Conservation (phyloP, 92 coral and sea anemone genomes). For the Epizoanthus stellaris region DNA sequence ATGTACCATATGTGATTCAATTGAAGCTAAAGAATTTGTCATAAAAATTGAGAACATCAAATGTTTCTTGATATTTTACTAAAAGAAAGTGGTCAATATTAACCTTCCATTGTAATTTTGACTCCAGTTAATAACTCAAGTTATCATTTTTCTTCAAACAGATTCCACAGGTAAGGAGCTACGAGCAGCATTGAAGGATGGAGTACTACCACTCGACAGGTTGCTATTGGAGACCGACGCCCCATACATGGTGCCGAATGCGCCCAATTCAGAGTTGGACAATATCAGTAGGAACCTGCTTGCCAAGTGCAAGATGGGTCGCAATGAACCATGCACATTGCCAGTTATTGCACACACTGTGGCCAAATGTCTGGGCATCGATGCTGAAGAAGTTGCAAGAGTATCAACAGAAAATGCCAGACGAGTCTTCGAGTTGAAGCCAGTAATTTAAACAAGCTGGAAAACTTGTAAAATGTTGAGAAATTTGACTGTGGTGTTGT, state of each 20-base stretch:
- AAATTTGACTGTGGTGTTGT: not conserved
- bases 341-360: constrained; percentile 88
- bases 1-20: no score
- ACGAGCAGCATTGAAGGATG: constrained; percentile 92
- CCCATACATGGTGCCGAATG: constrained; percentile 98
- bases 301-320: constrained; percentile 86
- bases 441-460: constrained; percentile 4
- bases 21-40: no score
- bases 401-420: constrained; percentile 88
- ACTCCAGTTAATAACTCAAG: no score
- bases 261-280: constrained; percentile 87
- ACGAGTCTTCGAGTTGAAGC: constrained; percentile 81
- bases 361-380: constrained; percentile 85
- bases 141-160: constrained; percentile 1
- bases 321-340: constrained; percentile 99
- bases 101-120: no score
- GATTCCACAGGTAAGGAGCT: constrained; percentile 85
- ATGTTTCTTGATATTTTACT: no score
- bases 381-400: constrained; percentile 91
- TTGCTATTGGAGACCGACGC: constrained; percentile 94
- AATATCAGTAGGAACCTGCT: constrained; percentile 79
- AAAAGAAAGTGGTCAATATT: no score
- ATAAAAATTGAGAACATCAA: no score
- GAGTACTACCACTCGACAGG: constrained; percentile 89
- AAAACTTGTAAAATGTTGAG: not conserved